Percentiles rank a stretch among this genome's conserved stretches.
These are phyloP conservation scores for Polyommatus iphigenia DNA, from an alignment of 2,888 invertebrate genomes.

Conservation along the genomic window DNA sequence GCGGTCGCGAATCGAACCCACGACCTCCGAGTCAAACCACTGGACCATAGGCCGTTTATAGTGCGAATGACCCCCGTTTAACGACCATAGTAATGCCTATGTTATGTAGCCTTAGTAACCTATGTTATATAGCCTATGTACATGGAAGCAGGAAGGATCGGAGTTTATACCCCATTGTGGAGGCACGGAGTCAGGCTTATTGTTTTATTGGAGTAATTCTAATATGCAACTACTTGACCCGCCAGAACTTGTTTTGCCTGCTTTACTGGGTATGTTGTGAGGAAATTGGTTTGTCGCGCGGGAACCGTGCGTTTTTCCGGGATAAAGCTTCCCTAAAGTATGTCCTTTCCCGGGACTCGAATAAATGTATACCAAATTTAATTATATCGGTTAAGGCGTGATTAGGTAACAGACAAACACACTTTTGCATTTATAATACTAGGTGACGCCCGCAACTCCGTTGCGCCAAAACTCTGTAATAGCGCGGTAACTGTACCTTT, in stretches of 20 bases:
- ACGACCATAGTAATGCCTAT: neutral
- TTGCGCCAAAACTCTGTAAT: too few relatives aligned
- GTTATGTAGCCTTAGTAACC: neutral
- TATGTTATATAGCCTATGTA: neutral
- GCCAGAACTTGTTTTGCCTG: neutral
- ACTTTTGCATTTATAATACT: too few relatives aligned
- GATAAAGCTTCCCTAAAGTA: neutral
- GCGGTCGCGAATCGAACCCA: neutral
- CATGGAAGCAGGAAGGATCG: neutral
- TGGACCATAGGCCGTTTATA: neutral
- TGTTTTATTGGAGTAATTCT: neutral
- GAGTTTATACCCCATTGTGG: constrained; percentile 6
- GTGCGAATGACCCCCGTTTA: neutral
- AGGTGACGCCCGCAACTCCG: too few relatives aligned
- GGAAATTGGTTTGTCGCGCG: neutral
- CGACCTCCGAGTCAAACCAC: neutral
- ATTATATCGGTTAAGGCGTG: too few relatives aligned
- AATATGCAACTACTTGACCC: neutral
- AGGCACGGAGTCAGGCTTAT: neutral
- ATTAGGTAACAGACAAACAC: too few relatives aligned
- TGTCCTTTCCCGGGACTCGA: too few relatives aligned
- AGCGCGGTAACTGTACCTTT: too few relatives aligned
- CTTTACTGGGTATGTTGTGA: neutral
- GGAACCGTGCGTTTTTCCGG: neutral
- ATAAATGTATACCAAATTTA: too few relatives aligned